Base-by-base conservation (phyloP, 2,113 vertebrate species). In the Anhinga rufa region DNA sequence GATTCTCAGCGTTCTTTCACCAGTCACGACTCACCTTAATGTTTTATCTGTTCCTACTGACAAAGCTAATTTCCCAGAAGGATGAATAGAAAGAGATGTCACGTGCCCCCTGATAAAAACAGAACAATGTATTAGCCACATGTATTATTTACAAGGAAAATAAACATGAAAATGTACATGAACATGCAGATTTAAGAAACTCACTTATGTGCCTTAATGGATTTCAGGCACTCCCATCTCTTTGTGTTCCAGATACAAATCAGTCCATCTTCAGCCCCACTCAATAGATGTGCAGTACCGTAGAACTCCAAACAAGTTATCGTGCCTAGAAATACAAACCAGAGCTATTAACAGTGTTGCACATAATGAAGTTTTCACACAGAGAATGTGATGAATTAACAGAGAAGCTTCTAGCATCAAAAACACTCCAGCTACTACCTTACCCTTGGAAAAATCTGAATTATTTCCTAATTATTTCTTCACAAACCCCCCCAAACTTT, bases 1-100 rank as follows among this genome's bases (percentile, higher is more conserved):
- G 51, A 57, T 71, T 81, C 29, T 74, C 48, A 62, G 49, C 48
- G 48, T 75, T 87, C 18, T 25, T 79, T 69, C 21, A 46, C 12
- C 29, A 64, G 34, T 70, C 87, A 75, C 3, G 6, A 95, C 97
- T 97, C 92, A 99, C 99, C 99, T 98, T 86, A 99, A 97, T 31
- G 99, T 99, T 93, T 99, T 99, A 96, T 99, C 99, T 42, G 99
- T 99, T 72, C 99, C 99, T 1, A 99, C 99, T 48, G 99, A 99
- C 60, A 99, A 98, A 4, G 99, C 99, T 88, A 99, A 98, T 96
- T 99, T 99, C 91, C 99, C 99, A 62, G 99, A 99, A 3, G 99
- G 99, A 95, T 99, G 99, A 92, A 99, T 98, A 24, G 99, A 99
- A 91, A 99, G 97, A 34, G 98, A 99, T 28, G 98, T 98, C 88